Evolutionary conservation across 2,113 vertebrate genomes (phyloP).

Genomic region (Passer domesticus): DNA sequence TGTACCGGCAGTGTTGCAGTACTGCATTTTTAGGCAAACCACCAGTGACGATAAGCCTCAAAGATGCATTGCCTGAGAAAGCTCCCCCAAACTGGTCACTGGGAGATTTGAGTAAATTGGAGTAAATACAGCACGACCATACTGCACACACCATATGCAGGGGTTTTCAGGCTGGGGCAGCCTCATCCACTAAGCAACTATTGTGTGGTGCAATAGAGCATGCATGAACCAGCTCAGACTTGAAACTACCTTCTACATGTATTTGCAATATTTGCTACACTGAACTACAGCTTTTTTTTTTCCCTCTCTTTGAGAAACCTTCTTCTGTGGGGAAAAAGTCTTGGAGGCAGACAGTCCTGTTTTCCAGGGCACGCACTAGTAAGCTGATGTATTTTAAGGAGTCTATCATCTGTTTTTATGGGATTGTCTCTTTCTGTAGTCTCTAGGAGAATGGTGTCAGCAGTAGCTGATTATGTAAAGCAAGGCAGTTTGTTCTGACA

Average conservation of each 20-base stretch:
- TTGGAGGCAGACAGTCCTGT: neutral
- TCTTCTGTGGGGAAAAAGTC: neutral
- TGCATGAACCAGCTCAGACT: neutral
- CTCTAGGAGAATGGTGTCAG: neutral
- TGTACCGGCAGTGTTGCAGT: rapidly evolving
- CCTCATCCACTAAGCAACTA: neutral
- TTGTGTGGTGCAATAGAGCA: neutral
- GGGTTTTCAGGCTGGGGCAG: neutral
- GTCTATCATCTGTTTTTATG: neutral
- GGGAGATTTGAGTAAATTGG: neutral
- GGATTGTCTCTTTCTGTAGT: neutral
- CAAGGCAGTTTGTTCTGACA: neutral
- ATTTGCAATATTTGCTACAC: neutral
- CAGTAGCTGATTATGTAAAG: neutral
- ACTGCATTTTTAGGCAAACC: neutral
- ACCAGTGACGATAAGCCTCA: neutral
- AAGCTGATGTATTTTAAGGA: neutral
- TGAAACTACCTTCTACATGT: neutral
- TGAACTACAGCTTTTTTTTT: neutral
- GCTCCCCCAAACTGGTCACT: rapidly evolving
- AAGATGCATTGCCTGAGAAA: neutral
- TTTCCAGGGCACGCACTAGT: neutral
- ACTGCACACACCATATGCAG: neutral
- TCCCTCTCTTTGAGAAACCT: neutral
- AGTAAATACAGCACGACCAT: neutral